Evolutionary conservation across 2,888 invertebrate species (phyloP).

Genomic region (Rhabditoides inermis): DNA sequence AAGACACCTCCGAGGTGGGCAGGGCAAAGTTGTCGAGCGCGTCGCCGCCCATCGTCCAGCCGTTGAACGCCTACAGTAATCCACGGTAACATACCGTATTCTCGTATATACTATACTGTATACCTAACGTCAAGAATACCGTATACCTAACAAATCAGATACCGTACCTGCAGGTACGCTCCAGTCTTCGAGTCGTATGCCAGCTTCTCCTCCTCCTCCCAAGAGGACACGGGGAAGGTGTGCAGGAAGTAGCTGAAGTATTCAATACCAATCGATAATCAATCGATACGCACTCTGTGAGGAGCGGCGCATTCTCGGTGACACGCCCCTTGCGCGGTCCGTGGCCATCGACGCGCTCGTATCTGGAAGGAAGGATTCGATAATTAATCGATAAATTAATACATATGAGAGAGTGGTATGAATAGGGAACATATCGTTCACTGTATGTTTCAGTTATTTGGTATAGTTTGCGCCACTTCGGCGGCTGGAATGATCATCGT

Average conservation of each 20-base stretch:
- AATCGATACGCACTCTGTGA: slow-evolving; percentile 62
- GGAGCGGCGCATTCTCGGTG: slow-evolving; percentile 69
- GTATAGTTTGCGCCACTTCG: too few species aligned
- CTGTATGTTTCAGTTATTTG: too few species aligned
- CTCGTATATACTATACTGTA: too few species aligned
- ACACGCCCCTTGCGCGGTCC: slow-evolving; percentile 73
- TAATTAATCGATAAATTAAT: too few species aligned
- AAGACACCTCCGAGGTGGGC: slow-evolving; percentile 33
- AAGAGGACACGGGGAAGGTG: slow-evolving; percentile 31
- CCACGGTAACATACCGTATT: too few species aligned
- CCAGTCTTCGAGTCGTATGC: slow-evolving; percentile 58
- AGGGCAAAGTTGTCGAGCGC: slow-evolving; percentile 85
- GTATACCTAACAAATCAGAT: too few species aligned
- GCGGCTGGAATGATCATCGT: too few species aligned
- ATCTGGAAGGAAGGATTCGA: too few species aligned
- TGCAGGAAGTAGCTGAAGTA: slow-evolving; percentile 59
- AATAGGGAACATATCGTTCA: too few species aligned
- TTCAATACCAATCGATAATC: slow-evolving; percentile 7
- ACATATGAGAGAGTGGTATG: too few species aligned
- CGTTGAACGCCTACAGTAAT: slow-evolving; percentile 85
- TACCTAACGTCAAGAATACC: too few species aligned
- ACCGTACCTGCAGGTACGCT: too few species aligned
- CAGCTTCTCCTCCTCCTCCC: slow-evolving; percentile 65
- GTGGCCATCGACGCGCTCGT: slow-evolving; percentile 67
- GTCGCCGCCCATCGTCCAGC: slow-evolving; percentile 96